Percentiles rank a stretch among this genome's conserved stretches.
These are phyloP conservation scores for Chamaea fasciata DNA, from an alignment of 2,113 vertebrate species.

Conservation along the genomic window DNA sequence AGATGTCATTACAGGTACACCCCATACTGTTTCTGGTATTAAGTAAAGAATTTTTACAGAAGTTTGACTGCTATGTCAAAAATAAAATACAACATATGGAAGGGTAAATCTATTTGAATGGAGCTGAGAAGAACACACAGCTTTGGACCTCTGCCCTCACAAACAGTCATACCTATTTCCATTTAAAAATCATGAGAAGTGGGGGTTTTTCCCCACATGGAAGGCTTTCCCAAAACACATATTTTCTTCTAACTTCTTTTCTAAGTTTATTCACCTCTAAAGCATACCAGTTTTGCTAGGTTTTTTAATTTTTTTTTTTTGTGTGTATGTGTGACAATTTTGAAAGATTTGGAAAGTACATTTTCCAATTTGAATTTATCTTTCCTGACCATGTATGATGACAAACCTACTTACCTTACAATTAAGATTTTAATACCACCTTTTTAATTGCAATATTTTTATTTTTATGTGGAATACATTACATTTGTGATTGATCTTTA, in stretches of 20 bases:
- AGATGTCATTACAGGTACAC: background rate
- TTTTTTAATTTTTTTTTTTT: background rate
- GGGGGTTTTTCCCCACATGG: background rate
- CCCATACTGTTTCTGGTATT: background rate
- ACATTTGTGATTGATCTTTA: background rate
- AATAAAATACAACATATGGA: background rate
- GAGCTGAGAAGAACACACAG: background rate
- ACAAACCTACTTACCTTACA: background rate
- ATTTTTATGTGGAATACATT: background rate
- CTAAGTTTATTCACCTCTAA: background rate
- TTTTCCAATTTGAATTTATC: background rate
- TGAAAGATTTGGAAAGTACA: background rate
- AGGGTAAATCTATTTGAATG: background rate
- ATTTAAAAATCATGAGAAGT: background rate
- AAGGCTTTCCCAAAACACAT: background rate
- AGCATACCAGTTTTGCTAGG: accelerated
- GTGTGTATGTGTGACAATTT: background rate
- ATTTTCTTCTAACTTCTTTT: background rate
- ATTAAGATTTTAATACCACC: background rate
- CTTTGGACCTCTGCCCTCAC: background rate
- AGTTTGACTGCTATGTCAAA: background rate
- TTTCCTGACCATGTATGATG: background rate
- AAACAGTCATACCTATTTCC: background rate
- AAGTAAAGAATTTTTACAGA: background rate
- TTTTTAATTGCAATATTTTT: background rate